phyloP scores from a whole-genome alignment of 2,797 vertebrate genomes.

The Lacerta agilis region DNA sequence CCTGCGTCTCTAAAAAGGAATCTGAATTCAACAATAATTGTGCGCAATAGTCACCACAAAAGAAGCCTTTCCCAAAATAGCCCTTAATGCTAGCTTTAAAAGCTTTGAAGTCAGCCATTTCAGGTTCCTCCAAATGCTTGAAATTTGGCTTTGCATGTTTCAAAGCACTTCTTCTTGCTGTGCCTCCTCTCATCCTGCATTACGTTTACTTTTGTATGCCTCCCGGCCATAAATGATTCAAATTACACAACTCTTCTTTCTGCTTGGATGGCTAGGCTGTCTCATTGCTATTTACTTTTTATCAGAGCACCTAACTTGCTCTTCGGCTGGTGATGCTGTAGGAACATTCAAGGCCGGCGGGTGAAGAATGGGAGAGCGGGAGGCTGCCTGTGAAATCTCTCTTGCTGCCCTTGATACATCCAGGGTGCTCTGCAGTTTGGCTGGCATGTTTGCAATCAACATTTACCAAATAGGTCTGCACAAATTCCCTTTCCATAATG shows the following conservation, averaged over 20 bases:
- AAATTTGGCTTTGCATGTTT: slow-evolving; percentile 50
- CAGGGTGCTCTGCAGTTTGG: background rate
- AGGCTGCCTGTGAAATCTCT: background rate
- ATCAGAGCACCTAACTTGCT: slow-evolving; percentile 19
- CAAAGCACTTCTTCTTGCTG: slow-evolving; percentile 41
- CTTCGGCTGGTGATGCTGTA: background rate
- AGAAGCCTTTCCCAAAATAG: slow-evolving; percentile 36
- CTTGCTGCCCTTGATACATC: background rate
- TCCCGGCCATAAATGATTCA: slow-evolving; percentile 39
- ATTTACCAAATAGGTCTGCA: background rate
- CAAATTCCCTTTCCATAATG: background rate
- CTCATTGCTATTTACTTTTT: slow-evolving; percentile 42
- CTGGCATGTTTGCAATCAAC: background rate
- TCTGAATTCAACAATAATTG: slow-evolving; percentile 52
- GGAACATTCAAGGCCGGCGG: background rate
- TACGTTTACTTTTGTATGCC: slow-evolving; percentile 31
- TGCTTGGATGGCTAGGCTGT: slow-evolving; percentile 25
- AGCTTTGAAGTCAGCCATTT: slow-evolving; percentile 51
- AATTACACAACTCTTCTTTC: slow-evolving; percentile 20
- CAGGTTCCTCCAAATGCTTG: slow-evolving; percentile 44
- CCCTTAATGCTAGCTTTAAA: slow-evolving; percentile 31
- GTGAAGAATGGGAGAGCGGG: background rate
- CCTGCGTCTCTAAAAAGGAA: background rate
- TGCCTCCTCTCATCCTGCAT: background rate
- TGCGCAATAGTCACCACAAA: background rate